Conservation (phyloP, 2,888 invertebrate species). For the Cerastis leucographa region DNA sequence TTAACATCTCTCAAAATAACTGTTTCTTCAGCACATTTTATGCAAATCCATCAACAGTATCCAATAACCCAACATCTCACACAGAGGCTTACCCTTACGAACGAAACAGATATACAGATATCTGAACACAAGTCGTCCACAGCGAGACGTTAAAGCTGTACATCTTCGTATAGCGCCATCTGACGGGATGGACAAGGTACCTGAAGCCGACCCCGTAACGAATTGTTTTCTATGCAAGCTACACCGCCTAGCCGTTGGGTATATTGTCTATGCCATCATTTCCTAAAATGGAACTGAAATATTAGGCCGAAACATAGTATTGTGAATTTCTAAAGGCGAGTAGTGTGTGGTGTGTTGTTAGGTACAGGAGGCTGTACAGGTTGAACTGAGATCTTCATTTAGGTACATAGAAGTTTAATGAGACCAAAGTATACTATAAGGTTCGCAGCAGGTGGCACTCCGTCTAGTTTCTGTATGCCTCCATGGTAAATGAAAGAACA, state of each 20-base stretch:
- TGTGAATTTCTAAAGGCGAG: constrained; percentile 12
- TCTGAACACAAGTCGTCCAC: constrained; percentile 15
- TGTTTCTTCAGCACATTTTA: background rate
- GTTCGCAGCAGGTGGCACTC: background rate
- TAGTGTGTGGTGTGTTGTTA: background rate
- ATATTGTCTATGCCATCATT: constrained; percentile 42
- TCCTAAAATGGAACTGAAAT: constrained; percentile 50
- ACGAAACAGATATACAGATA: constrained; percentile 14
- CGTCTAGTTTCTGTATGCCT: background rate
- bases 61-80: background rate
- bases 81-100: constrained; percentile 21
- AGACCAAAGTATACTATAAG: background rate
- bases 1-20: background rate
- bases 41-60: constrained; percentile 24
- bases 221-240: constrained; percentile 38
- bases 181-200: constrained; percentile 33
- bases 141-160: constrained; percentile 35
- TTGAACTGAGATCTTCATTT: background rate
- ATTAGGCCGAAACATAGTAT: constrained; percentile 37
- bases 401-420: background rate
- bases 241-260: background rate
- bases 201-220: constrained; percentile 13
- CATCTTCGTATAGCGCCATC: constrained; percentile 20
- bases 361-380: background rate
- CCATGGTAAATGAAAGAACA: background rate